Percentiles rank a stretch among this genome's conserved stretches.
Conservation (phyloP, 2,797 vertebrate genomes). For the Thunnus albacares region DNA sequence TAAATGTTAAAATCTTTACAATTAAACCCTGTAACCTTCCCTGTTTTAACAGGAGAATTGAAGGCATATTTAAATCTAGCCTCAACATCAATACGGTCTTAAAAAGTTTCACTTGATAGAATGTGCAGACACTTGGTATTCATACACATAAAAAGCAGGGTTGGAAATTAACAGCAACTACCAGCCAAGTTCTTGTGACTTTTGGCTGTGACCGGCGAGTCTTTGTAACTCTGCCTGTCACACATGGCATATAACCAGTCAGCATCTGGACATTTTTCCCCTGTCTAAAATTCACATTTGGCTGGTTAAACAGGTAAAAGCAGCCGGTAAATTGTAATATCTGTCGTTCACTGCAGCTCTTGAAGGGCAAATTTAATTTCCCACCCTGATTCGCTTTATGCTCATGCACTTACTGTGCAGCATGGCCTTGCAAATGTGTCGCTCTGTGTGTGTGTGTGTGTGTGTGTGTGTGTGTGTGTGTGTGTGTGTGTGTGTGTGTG, state of each 20-base stretch:
- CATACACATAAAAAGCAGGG: constrained; percentile 27
- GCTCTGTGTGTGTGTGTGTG: constrained; percentile 32
- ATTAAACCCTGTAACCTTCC: neutral
- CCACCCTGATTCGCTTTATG: constrained; percentile 33
- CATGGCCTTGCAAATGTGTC: constrained; percentile 56
- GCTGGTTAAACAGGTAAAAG: constrained; percentile 40
- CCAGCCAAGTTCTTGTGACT: constrained; percentile 47
- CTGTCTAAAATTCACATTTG: constrained; percentile 57
- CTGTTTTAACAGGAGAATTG: neutral
- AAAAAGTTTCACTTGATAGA: constrained; percentile 12
- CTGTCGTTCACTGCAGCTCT: constrained; percentile 24
- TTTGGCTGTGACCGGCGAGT: constrained; percentile 43
- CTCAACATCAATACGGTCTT: neutral
- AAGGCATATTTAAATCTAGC: neutral
- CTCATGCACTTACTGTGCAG: constrained; percentile 33
- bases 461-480: constrained; percentile 17
- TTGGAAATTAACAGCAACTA: constrained; percentile 48
- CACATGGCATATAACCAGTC: constrained; percentile 55
- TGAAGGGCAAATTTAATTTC: constrained; percentile 42
- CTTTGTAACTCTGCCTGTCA: constrained; percentile 31
- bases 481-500: constrained; percentile 14
- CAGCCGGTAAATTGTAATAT: constrained; percentile 48
- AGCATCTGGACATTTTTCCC: constrained; percentile 48
- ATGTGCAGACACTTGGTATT: constrained; percentile 53
- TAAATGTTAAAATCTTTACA: neutral